phyloP scores from a whole-genome alignment of 2,888 invertebrate species.

The Lochmaea capreae region DNA sequence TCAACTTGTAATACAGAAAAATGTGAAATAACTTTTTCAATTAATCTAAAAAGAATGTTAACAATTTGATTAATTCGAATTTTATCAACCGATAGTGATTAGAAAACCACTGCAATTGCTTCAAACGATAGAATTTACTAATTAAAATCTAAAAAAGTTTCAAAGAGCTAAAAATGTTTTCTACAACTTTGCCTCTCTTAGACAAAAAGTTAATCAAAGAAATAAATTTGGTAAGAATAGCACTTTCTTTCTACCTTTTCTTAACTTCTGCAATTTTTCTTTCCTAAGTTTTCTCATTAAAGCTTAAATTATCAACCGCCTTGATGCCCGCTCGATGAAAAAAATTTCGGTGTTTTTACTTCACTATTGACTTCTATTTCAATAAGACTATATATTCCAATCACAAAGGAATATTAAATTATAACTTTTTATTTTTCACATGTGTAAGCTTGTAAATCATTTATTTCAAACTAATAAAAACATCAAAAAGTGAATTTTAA shows the following conservation, averaged over 20 bases:
- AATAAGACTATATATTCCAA: not conserved
- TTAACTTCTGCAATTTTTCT: constrained; percentile 60
- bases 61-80: not conserved
- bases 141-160: constrained; percentile 43
- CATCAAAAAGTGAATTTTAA: no score
- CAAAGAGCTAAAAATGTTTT: constrained; percentile 45
- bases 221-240: constrained; percentile 58
- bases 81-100: not conserved
- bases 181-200: constrained; percentile 44
- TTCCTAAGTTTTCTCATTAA: constrained; percentile 61
- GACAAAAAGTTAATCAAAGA: constrained; percentile 59
- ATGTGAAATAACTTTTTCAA: not conserved
- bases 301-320: constrained; percentile 56
- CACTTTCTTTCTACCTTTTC: constrained; percentile 57
- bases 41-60: not conserved
- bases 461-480: no score
- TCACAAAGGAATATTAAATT: not conserved
- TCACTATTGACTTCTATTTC: constrained; percentile 46
- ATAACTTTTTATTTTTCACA: no score
- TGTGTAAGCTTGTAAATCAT: no score
- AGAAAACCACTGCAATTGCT: constrained; percentile 24
- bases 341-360: constrained; percentile 43
- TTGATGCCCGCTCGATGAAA: constrained; percentile 52
- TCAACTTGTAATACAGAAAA: not conserved
- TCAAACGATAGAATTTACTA: constrained; percentile 37